Evolutionary conservation across 2,113 vertebrate genomes (phyloP).

Genomic region (Heptranchias perlo): DNA sequence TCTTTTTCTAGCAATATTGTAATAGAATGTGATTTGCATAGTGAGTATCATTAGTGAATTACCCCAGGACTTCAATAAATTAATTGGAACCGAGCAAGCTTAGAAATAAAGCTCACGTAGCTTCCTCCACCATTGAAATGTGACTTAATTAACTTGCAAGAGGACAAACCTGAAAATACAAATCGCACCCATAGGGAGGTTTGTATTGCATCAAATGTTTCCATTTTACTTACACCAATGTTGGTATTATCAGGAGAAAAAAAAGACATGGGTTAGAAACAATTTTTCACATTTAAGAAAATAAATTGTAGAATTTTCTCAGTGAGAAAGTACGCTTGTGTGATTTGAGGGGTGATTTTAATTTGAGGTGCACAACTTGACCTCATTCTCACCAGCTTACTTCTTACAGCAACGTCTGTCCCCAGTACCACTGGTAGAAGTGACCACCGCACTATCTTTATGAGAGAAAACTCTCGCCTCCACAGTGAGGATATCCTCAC

Average conservation of each 20-base stretch:
- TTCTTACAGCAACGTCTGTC: not conserved
- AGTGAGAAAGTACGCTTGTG: not conserved
- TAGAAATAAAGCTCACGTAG: not conserved
- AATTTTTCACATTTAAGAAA: not conserved
- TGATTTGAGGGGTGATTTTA: not conserved
- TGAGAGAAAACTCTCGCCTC: not conserved
- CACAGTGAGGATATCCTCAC: not conserved
- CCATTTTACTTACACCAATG: not conserved
- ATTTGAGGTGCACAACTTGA: not conserved
- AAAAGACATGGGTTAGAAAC: not conserved
- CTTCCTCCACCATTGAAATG: not conserved
- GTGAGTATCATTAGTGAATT: slow-evolving; percentile 14
- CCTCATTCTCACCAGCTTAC: not conserved
- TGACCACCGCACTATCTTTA: not conserved
- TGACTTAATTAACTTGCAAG: slow-evolving; percentile 28
- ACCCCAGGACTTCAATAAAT: slow-evolving; percentile 17
- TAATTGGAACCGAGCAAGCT: slow-evolving; percentile 10
- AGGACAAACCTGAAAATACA: slow-evolving; percentile 21
- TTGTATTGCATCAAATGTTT: not conserved
- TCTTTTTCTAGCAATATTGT: not conserved
- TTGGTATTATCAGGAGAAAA: not conserved
- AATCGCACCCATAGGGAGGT: not conserved
- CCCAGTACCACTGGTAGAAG: not conserved
- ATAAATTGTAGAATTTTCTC: not conserved
- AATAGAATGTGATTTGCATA: not conserved